These are phyloP conservation scores for Engraulis encrasicolus DNA, from an alignment of 2,113 vertebrate genomes.

Conservation along the genomic window DNA sequence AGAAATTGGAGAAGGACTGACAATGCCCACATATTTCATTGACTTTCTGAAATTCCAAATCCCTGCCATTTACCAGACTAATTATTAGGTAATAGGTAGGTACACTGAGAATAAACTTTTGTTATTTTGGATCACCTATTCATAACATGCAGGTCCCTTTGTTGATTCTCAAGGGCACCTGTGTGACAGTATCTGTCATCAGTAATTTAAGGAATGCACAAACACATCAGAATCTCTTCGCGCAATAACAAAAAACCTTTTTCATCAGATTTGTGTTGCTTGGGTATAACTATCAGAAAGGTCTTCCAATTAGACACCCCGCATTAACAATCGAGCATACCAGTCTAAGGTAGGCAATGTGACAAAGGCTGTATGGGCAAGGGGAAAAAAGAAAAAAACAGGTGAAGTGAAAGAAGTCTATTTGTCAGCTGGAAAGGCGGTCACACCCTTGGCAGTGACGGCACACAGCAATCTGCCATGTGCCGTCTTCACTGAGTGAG, in stretches of 20 bases:
- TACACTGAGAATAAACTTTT: too few relatives aligned
- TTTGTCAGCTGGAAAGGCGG: background rate
- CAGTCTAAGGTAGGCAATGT: background rate
- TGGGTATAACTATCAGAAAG: background rate
- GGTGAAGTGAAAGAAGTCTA: background rate
- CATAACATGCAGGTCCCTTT: too few relatives aligned
- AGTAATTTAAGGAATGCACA: background rate
- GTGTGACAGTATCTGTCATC: background rate
- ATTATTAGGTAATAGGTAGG: too few relatives aligned
- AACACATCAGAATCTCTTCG: background rate
- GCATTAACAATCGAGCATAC: background rate
- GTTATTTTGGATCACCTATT: too few relatives aligned
- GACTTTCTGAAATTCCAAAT: too few relatives aligned
- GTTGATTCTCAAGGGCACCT: background rate
- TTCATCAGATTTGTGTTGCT: background rate
- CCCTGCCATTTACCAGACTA: too few relatives aligned
- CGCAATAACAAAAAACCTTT: background rate
- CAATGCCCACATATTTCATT: too few relatives aligned
- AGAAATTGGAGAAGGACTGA: too few relatives aligned
- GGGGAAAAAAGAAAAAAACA: background rate
- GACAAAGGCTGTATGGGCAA: too few relatives aligned
- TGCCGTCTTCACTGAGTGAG: background rate
- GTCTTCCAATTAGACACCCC: background rate
- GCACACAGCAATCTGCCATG: background rate
- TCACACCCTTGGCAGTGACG: background rate